Percentiles rank a stretch among this genome's conserved stretches.
These are phyloP conservation scores for Linnaemya tessellans DNA, from an alignment of 2,888 invertebrate species.

Conservation along the genomic window DNA sequence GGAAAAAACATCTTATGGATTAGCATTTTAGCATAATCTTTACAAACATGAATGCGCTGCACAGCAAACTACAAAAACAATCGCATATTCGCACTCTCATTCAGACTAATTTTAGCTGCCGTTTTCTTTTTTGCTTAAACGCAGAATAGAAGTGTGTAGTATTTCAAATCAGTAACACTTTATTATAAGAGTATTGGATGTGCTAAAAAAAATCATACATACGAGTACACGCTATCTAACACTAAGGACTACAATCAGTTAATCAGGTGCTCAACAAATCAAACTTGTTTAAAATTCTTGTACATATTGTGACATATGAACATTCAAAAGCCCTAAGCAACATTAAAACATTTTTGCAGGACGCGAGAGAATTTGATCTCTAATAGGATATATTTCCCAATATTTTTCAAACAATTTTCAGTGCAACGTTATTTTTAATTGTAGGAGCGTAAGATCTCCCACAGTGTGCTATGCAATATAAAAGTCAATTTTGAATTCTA, in stretches of 20 bases:
- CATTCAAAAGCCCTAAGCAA: too few species aligned
- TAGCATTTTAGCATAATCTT: constrained; percentile 72
- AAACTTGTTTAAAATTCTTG: too few species aligned
- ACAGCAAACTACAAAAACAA: constrained; percentile 45
- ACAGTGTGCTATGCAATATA: too few species aligned
- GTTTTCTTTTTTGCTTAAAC: constrained; percentile 29
- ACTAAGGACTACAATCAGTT: neutral
- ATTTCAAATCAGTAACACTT: constrained; percentile 62
- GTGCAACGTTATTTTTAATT: too few species aligned
- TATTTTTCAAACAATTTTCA: too few species aligned
- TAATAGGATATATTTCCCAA: too few species aligned
- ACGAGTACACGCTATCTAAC: too few species aligned
- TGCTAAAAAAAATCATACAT: constrained; percentile 6
- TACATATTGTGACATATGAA: too few species aligned
- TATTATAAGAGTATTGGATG: constrained; percentile 42
- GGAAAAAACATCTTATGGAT: constrained; percentile 68
- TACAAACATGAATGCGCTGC: constrained; percentile 66
- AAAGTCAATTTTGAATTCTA: too few species aligned
- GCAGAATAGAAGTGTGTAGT: constrained; percentile 43
- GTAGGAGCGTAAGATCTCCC: too few species aligned
- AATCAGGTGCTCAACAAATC: neutral
- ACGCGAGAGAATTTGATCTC: too few species aligned
- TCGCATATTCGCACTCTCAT: neutral
- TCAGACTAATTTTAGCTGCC: constrained; percentile 24
- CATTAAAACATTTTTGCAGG: too few species aligned